Conservation (phyloP, 1,140 invertebrate genomes). For the Copidosoma floridanum region DNA sequence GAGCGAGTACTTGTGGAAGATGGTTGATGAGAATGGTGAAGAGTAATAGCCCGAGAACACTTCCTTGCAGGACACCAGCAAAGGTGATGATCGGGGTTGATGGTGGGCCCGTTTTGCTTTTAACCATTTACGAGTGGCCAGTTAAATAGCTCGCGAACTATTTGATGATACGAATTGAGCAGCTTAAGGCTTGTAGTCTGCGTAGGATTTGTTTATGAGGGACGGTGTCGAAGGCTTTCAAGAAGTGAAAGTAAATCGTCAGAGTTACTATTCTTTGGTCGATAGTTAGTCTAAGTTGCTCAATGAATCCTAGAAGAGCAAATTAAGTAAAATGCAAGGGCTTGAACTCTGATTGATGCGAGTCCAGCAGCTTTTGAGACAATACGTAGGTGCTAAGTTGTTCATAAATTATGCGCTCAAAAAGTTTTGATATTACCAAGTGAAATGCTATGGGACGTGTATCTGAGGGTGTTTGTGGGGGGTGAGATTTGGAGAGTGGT, state of each 20-base stretch:
- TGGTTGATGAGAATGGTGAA: background rate
- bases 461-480: background rate
- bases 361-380: no score
- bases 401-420: slow-evolving; percentile 2
- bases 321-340: slow-evolving; percentile 33
- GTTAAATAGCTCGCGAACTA: background rate
- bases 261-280: slow-evolving; percentile 35
- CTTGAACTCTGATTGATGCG: no score
- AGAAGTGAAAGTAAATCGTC: slow-evolving; percentile 41
- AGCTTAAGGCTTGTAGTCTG: no score
- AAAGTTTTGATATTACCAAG: background rate
- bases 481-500: background rate
- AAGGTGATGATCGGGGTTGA: no score
- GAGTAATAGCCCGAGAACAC: no score
- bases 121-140: background rate
- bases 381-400: no score
- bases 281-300: slow-evolving; percentile 34
- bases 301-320: no score
- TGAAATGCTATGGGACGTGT: slow-evolving; percentile 12
- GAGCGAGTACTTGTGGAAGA: background rate
- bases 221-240: no score
- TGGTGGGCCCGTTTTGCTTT: background rate
- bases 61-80: no score
- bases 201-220: no score
- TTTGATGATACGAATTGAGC: slow-evolving; percentile 37